Conservation (phyloP, 1,140 invertebrate species). For the Hylaeus anthracinus region DNA sequence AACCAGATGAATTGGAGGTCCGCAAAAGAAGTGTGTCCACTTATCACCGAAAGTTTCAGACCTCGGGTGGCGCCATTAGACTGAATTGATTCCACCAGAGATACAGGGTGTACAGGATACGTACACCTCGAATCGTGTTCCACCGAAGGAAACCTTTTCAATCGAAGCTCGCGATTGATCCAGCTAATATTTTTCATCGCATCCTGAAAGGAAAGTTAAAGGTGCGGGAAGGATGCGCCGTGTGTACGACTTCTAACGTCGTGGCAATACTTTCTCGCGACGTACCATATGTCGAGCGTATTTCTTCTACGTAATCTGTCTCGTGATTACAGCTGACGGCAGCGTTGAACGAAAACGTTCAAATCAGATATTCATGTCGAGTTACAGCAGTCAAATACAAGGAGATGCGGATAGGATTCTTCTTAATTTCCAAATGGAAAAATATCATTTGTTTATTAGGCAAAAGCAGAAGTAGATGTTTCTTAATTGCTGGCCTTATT, state of each 20-base stretch:
- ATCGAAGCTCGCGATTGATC: conserved; percentile 25
- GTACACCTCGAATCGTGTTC: conserved; percentile 27
- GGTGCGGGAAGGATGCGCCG: neutral
- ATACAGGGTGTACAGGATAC: conserved; percentile 24
- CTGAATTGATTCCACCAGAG: conserved; percentile 47
- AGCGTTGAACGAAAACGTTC: no score
- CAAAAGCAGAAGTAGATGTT: no score
- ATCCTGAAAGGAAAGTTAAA: neutral
- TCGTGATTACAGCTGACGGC: no score
- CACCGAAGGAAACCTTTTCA: conserved; percentile 25
- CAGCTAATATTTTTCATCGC: conserved; percentile 23
- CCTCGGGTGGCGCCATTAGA: conserved; percentile 18
- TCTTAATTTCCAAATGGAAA: no score
- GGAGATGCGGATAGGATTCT: no score
- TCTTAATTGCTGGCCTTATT: no score
- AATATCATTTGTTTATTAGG: no score
- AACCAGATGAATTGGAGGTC: neutral
- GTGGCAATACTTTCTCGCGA: neutral
- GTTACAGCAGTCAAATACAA: no score
- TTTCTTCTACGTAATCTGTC: no score
- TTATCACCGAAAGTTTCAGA: conserved; percentile 10
- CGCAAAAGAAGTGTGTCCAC: conserved; percentile 19
- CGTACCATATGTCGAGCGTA: no score
- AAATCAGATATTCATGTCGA: no score
- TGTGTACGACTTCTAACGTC: no score